Evolutionary conservation across 2,888 invertebrate genomes (phyloP).

Genomic region (Saturnia japonica): DNA sequence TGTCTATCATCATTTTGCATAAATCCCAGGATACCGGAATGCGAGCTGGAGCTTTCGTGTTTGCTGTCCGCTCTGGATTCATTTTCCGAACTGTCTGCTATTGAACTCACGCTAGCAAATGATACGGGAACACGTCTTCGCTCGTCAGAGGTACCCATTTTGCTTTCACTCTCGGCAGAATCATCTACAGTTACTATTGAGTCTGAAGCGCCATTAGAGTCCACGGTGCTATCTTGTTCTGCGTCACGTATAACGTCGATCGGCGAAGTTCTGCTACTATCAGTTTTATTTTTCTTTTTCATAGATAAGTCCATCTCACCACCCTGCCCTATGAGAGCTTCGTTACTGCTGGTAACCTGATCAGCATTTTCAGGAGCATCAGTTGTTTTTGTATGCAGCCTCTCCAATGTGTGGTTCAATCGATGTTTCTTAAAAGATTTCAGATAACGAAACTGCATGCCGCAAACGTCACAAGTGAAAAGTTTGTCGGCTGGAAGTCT

Average conservation of each 20-base stretch:
- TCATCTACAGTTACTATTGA: slow-evolving; percentile 74
- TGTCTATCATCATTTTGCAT: slow-evolving; percentile 82
- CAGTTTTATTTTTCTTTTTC: slow-evolving; percentile 68
- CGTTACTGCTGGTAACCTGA: slow-evolving; percentile 88
- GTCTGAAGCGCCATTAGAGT: slow-evolving; percentile 83
- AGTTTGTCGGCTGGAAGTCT: slow-evolving; percentile 93
- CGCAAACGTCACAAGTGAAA: slow-evolving; percentile 95
- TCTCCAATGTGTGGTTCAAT: slow-evolving; percentile 92
- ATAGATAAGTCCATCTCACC: slow-evolving; percentile 83
- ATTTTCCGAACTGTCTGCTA: slow-evolving; percentile 78
- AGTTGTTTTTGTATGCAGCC: slow-evolving; percentile 87
- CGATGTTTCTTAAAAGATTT: slow-evolving; percentile 95
- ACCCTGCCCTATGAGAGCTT: slow-evolving; percentile 80
- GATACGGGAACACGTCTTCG: slow-evolving; percentile 71
- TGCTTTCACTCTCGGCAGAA: slow-evolving; percentile 67
- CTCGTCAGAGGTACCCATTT: slow-evolving; percentile 53
- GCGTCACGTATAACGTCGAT: slow-evolving; percentile 76
- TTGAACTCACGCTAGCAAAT: slow-evolving; percentile 78
- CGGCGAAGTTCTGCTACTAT: slow-evolving; percentile 72
- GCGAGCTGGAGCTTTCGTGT: slow-evolving; percentile 79
- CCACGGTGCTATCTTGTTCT: slow-evolving; percentile 88
- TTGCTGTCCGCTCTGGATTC: slow-evolving; percentile 75
- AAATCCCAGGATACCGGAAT: slow-evolving; percentile 84
- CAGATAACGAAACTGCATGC: slow-evolving; percentile 94
- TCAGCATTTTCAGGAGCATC: slow-evolving; percentile 81